Conservation (phyloP, 2,888 invertebrate genomes). For the Plebejus anna region DNA sequence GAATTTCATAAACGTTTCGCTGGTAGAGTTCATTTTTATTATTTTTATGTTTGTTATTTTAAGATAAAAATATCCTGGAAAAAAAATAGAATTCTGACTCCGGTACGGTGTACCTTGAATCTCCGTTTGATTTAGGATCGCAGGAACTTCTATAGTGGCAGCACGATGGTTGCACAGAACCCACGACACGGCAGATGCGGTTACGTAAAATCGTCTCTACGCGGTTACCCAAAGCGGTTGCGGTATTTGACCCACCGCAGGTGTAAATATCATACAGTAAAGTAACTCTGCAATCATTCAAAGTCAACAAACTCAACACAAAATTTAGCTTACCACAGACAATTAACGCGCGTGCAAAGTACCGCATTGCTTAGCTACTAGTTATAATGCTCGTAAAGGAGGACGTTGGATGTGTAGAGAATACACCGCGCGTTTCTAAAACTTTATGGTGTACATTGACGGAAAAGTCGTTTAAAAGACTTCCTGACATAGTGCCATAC, state of each 20-base stretch:
- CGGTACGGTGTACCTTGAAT: too few relatives aligned
- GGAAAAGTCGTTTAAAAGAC: too few relatives aligned
- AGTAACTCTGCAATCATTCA: neutral
- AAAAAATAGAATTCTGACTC: too few relatives aligned
- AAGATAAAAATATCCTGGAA: too few relatives aligned
- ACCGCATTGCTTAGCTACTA: too few relatives aligned
- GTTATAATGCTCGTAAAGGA: too few relatives aligned
- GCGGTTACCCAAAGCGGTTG: conserved; percentile 56
- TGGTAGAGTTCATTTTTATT: neutral
- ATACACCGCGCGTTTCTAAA: too few relatives aligned
- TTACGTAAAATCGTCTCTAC: conserved; percentile 56
- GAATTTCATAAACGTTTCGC: neutral
- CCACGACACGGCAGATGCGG: conserved; percentile 38
- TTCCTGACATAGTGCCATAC: too few relatives aligned
- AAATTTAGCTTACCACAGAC: neutral
- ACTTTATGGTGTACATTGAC: too few relatives aligned
- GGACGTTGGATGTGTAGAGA: too few relatives aligned
- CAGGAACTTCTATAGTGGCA: neutral
- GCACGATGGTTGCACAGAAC: conserved; percentile 31
- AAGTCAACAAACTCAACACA: neutral
- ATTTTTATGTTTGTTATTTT: too few relatives aligned
- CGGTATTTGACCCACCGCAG: neutral
- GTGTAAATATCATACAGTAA: neutral
- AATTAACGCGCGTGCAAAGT: neutral
- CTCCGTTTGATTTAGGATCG: too few relatives aligned